These are phyloP conservation scores for Epinephelus coioides DNA, from an alignment of 2,797 vertebrate species.

Conservation along the genomic window DNA sequence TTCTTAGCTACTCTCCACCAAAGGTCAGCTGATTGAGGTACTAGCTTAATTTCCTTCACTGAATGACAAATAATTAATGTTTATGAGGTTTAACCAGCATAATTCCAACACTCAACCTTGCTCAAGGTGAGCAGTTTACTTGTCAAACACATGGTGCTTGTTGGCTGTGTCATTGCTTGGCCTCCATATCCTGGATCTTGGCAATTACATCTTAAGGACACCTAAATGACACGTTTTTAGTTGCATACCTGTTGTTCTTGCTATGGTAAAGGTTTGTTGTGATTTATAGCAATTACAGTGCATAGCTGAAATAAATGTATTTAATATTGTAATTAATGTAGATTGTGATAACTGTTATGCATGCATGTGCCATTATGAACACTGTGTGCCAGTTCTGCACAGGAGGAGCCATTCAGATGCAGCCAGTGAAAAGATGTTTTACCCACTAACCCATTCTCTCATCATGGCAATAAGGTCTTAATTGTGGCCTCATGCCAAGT, in stretches of 20 bases:
- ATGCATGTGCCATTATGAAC: neutral
- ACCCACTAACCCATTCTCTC: constrained; percentile 16
- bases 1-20: neutral
- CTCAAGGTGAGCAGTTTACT: constrained; percentile 42
- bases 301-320: neutral
- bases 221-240: neutral
- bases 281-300: neutral
- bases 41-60: neutral
- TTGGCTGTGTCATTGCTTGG: constrained; percentile 11
- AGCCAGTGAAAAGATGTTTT: constrained; percentile 38
- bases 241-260: neutral
- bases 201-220: neutral
- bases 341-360: neutral
- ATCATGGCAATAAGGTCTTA: constrained; percentile 38
- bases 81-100: neutral
- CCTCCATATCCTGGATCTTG: neutral
- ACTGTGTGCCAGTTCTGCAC: constrained; percentile 29
- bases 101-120: neutral
- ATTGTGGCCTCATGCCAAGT: constrained; percentile 43
- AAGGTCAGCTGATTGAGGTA: neutral
- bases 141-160: constrained; percentile 15
- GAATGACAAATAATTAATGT: neutral
- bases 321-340: neutral
- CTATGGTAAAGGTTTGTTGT: neutral
- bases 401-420: constrained; percentile 14